Percentiles rank a stretch among this genome's conserved stretches.
These are phyloP conservation scores for Platyscapa corneri DNA, from an alignment of 1,140 invertebrate species.

Conservation along the genomic window DNA sequence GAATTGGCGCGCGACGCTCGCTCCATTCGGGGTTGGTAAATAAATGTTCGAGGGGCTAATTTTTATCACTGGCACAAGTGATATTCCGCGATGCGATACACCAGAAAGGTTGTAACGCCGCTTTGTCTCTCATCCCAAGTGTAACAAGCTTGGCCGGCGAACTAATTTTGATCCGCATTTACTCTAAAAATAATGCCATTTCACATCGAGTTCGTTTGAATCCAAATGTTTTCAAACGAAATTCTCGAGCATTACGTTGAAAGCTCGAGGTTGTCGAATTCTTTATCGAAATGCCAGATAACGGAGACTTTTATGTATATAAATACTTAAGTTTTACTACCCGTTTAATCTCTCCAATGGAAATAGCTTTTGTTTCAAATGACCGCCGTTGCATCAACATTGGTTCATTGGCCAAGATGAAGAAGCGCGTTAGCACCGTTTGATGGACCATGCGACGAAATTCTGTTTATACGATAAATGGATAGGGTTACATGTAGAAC, in stretches of 20 bases:
- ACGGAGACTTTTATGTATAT: not conserved
- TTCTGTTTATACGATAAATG: too few relatives aligned
- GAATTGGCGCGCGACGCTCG: not conserved
- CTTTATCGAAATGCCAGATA: not conserved
- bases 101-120: not conserved
- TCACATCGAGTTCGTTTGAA: not conserved
- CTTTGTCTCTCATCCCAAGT: not conserved
- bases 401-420: not conserved
- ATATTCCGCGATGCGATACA: not conserved
- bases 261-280: not conserved
- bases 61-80: too few relatives aligned
- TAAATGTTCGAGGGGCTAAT: not conserved
- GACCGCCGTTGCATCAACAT: not conserved
- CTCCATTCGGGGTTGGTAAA: not conserved
- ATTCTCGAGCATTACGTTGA: not conserved
- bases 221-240: not conserved
- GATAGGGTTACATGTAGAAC: too few relatives aligned
- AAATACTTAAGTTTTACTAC: not conserved
- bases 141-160: conserved; percentile 7
- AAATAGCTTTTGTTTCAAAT: not conserved
- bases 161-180: not conserved
- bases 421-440: not conserved
- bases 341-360: not conserved
- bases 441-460: too few relatives aligned
- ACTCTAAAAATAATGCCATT: conserved; percentile 10